Evolutionary conservation across 1,140 invertebrate genomes (phyloP).

Genomic region (Drosophila suzukii): DNA sequence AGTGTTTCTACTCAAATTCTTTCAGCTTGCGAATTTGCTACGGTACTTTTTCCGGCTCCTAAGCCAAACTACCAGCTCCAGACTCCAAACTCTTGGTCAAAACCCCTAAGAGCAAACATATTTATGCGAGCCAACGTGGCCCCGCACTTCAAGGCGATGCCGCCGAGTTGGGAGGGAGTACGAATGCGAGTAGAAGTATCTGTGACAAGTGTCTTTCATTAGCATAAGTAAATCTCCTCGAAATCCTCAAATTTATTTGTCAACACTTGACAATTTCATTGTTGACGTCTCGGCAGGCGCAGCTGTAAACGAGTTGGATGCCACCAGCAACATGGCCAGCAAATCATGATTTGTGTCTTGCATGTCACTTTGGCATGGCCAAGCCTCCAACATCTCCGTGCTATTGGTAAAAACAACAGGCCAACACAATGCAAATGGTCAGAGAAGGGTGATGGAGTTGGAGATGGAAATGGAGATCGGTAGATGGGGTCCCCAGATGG

Average conservation of each 20-base stretch:
- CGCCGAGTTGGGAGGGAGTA: conserved; percentile 24
- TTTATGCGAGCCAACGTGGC: conserved; percentile 76
- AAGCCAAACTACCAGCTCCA: conserved; percentile 22
- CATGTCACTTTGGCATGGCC: conserved; percentile 61
- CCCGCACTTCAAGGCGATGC: conserved; percentile 72
- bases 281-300: conserved; percentile 64
- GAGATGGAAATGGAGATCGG: conserved; percentile 7
- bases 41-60: conserved; percentile 67
- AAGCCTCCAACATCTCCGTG: conserved; percentile 23
- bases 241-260: conserved; percentile 84
- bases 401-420: conserved; percentile 40
- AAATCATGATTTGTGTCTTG: conserved; percentile 78
- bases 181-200: conserved; percentile 44
- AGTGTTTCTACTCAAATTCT: conserved; percentile 76
- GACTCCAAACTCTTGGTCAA: neutral
- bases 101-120: conserved; percentile 42
- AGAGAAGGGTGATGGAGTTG: conserved; percentile 4
- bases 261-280: conserved; percentile 84
- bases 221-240: conserved; percentile 81
- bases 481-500: conserved; percentile 14
- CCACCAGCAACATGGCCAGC: conserved; percentile 34
- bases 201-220: conserved; percentile 83
- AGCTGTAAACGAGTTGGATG: conserved; percentile 58
- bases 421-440: conserved; percentile 63
- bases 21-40: conserved; percentile 74